These are phyloP conservation scores for Morelia viridis DNA, from an alignment of 2,797 vertebrate species.

Conservation along the genomic window DNA sequence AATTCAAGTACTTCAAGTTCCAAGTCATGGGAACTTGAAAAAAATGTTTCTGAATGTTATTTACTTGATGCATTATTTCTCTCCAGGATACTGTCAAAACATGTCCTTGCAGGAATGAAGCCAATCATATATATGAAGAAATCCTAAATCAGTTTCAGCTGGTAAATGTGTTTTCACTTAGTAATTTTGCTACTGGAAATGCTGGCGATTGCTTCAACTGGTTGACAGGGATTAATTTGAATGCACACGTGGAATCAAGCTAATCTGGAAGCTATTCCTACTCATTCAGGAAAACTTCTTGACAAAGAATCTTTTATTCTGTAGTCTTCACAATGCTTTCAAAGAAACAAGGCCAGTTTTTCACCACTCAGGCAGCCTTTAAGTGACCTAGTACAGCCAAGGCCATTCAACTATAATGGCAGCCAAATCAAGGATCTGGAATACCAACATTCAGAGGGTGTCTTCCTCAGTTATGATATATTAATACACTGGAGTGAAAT, in stretches of 20 bases:
- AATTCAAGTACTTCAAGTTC: not conserved
- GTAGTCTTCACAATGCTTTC: not conserved
- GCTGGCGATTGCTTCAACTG: not conserved
- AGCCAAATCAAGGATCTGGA: not conserved
- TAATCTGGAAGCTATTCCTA: not conserved
- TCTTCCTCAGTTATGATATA: not conserved
- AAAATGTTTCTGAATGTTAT: not conserved
- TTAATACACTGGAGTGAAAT: not conserved
- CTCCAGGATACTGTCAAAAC: conserved; percentile 14
- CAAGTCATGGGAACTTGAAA: not conserved
- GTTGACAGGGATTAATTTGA: not conserved
- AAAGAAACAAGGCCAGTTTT: not conserved
- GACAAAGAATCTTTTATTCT: not conserved
- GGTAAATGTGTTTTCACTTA: conserved; percentile 56
- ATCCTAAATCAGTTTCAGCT: conserved; percentile 63
- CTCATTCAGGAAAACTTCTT: not conserved
- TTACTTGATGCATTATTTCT: not conserved
- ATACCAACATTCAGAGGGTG: not conserved
- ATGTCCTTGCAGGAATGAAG: conserved; percentile 69
- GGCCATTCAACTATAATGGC: not conserved
- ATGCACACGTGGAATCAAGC: not conserved
- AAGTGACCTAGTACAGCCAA: not conserved
- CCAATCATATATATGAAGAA: conserved; percentile 57
- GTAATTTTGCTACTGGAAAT: conserved; percentile 7
- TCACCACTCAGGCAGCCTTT: not conserved